Evolutionary conservation across 2,113 vertebrate species (phyloP), one percentile per base, ranked within the genome.

Genomic region (Anarhynchus alexandrinus): DNA sequence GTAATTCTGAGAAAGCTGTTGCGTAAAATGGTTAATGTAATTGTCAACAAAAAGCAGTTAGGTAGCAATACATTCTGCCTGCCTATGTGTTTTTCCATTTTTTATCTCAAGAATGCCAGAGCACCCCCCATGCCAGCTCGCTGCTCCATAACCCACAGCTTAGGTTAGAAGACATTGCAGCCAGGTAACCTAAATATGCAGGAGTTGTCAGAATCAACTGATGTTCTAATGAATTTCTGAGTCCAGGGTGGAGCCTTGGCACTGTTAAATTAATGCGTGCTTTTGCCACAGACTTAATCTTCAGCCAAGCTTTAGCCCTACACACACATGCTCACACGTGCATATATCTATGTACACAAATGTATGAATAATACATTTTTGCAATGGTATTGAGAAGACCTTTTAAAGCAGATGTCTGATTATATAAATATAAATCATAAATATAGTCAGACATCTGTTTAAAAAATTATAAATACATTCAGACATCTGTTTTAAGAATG

Each of bases 401-500:
- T 96, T 94, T 90, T 86, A 80, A 92, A 96, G 67, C 92, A 94
- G 70, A 94, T 94, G 96, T 86, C 90, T 86, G 76, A 71, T 83
- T 81, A 74, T 91, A 96, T 95, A 96, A 89, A 96, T 94, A 91
- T 85, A 95, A 94, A 83, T 94, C 78, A 86, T 86, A 96, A 90
- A 96, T 94, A 93, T 92, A 95, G 88, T 77, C 70, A 89, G 66
- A 80, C 96, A 94, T 92, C 94, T 97, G 96, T 86, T 96, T 88
- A 69, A 91, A 85, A 92, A 93, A 82, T 80, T 96, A 91, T 93
- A 95, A 94, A 96, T 96, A 95, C 86, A 82, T 94, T 79, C 78
- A 72, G 81, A 73, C 93, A 94, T 95, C 93, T 96, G 91, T 78
- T 96, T 96, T 96, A 96, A 91, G 91, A 94, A 97, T 94, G 84